A percentile compares a stretch with the other conserved stretches of the same genome.
These are phyloP conservation scores for Apostichopus japonicus DNA, from an alignment of 35 echinoderm and acorn worm species.

Conservation along the genomic window DNA sequence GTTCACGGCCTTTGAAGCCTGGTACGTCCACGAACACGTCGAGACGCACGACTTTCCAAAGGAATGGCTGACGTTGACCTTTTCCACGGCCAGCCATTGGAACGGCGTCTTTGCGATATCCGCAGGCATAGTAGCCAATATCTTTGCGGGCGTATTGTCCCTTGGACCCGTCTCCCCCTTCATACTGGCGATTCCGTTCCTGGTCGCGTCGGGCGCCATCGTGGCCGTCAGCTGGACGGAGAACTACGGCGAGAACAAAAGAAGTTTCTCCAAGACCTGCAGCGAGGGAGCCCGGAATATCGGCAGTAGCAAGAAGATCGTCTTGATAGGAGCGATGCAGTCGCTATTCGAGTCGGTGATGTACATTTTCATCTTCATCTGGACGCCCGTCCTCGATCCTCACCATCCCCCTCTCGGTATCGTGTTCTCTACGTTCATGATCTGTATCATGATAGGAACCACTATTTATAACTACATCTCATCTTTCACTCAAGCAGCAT, in stretches of 20 bases:
- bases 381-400: conserved; percentile 85
- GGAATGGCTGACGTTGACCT: conserved; percentile 90
- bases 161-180: conserved; percentile 89
- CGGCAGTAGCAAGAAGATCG: conserved; percentile 57
- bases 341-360: conserved; percentile 96
- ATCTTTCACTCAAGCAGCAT: conserved; percentile 50
- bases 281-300: conserved; percentile 83
- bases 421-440: conserved; percentile 95
- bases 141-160: conserved; percentile 76
- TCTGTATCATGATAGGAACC: conserved; percentile 98
- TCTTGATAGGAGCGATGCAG: conserved; percentile 96
- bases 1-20: conserved; percentile 96
- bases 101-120: conserved; percentile 87
- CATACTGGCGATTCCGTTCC: conserved; percentile 90
- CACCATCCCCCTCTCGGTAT: conserved; percentile 77
- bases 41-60: conserved; percentile 95
- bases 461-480: conserved; percentile 76
- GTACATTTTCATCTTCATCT: conserved; percentile 99
- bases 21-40: conserved; percentile 97
- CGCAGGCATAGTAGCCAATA: conserved; percentile 84
- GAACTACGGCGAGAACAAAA: conserved; percentile 85
- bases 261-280: conserved; percentile 78
- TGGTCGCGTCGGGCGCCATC: conserved; percentile 81
- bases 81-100: conserved; percentile 92
- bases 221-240: conserved; percentile 82